A percentile compares a stretch with the other conserved stretches of the same genome.
phyloP scores from a whole-genome alignment of 2,113 vertebrate genomes.

The Bujurquina vittata region DNA sequence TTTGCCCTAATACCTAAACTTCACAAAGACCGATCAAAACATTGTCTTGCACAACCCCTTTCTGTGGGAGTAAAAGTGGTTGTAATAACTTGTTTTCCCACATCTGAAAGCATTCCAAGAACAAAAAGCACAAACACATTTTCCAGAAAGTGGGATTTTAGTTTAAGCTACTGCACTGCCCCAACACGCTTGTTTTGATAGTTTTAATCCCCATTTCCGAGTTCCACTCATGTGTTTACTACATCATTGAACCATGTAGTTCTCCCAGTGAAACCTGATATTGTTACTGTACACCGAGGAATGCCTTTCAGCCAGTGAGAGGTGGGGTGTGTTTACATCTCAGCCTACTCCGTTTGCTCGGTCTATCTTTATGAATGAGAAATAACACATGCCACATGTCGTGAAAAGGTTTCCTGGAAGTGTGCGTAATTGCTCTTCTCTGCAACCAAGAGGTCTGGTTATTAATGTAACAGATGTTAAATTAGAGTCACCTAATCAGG shows the following conservation, averaged over 20 bases:
- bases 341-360: slow-evolving; percentile 47
- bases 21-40: slow-evolving; percentile 27
- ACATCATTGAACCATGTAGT: slow-evolving; percentile 56
- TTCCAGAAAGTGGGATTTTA: slow-evolving; percentile 17
- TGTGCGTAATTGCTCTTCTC: slow-evolving; percentile 10
- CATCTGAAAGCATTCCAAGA: slow-evolving; percentile 11
- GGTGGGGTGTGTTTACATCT: slow-evolving; percentile 48
- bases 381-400: slow-evolving; percentile 63
- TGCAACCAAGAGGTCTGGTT: slow-evolving; percentile 8
- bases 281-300: slow-evolving; percentile 69
- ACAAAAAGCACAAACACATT: slow-evolving; percentile 28
- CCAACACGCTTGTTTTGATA: slow-evolving; percentile 67
- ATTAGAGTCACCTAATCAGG: not conserved
- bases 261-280: slow-evolving; percentile 67
- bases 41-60: slow-evolving; percentile 18
- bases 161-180: slow-evolving; percentile 45
- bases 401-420: slow-evolving; percentile 53
- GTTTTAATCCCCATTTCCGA: slow-evolving; percentile 44
- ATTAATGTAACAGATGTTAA: slow-evolving; percentile 48
- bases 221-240: slow-evolving; percentile 60
- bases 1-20: not conserved
- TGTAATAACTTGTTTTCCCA: slow-evolving; percentile 38
- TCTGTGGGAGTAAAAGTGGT: slow-evolving; percentile 2
- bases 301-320: slow-evolving; percentile 71
- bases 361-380: slow-evolving; percentile 68